Base-by-base conservation (phyloP, 2,797 vertebrate genomes). In the Halcyon chelicuti region DNA sequence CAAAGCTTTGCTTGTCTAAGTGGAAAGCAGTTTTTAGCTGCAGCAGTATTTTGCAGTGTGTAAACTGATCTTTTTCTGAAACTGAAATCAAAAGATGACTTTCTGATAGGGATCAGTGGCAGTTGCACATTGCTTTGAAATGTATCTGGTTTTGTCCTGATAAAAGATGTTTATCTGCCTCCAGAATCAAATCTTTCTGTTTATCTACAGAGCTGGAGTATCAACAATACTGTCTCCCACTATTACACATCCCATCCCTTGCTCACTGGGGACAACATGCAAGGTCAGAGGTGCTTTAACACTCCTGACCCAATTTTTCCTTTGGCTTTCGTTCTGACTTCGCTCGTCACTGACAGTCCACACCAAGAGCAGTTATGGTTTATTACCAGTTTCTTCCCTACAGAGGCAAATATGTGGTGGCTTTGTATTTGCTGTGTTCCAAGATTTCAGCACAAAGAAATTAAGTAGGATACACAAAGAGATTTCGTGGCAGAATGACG, bases 61-160 rank as follows among this genome's bases (percentile, higher is more conserved):
- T 83, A 90, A 95, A 52, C 71, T 74, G 71, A 95, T 90, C 40
- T 86, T 93, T 88, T 80, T 82, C 86, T 94, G 80, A 88, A 93
- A 90, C 67, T 71, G 40, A 68, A 96, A 84, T 94, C 46, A 84
- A 75, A 92, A 91, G 73, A 47, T 49, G 68, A 26, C 62, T 91
- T 83, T 88, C 35, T 63, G 94, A 77, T 86, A 79, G 62, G 39
- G 29, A 89, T 96, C 94, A 76, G 90, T 26, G 40, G 7, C 67
- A 61, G 88, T 95, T 94, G 81, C 57, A 47, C 37, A 5, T 75
- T 65, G 52, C 80, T 73, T 74, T 76, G 74, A 92, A 93, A 76
- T 61, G 20, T 88, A 19, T 75, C 83, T 78, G 15, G 10, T 95
- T 93, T 76, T 79, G 83, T 61, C 46, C n/a, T 15, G 42, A 55